A percentile compares a stretch with the other conserved stretches of the same genome.
Conservation (phyloP, 2,888 invertebrate genomes). For the Mylabris sibirica region DNA sequence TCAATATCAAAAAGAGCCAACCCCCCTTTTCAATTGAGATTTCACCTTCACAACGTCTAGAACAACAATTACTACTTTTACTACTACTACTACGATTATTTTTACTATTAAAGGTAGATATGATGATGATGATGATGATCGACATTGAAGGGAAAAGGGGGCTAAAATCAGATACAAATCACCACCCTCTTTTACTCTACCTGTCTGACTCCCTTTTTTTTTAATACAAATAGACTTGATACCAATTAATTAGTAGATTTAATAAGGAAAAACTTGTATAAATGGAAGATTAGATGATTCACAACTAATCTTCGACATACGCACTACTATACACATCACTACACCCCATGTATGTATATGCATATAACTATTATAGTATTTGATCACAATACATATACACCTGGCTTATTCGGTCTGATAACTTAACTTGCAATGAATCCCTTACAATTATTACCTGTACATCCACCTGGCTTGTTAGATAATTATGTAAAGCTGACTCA, state of each 20-base stretch:
- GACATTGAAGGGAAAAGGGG: neutral
- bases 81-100: neutral
- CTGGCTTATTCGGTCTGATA: slow-evolving; percentile 38
- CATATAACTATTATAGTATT: neutral
- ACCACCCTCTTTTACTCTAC: neutral
- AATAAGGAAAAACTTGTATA: neutral
- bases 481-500: slow-evolving; percentile 49
- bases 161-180: neutral
- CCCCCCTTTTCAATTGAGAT: slow-evolving; percentile 6
- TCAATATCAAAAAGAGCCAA: neutral
- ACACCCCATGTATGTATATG: neutral
- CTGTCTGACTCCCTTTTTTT: neutral
- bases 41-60: slow-evolving; percentile 8
- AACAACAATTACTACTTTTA: neutral
- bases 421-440: slow-evolving; percentile 33
- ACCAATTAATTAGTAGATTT: slow-evolving; percentile 5
- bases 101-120: neutral
- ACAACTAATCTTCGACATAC: slow-evolving; percentile 9
- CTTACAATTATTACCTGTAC: slow-evolving; percentile 45
- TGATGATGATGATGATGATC: neutral
- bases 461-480: slow-evolving; percentile 55
- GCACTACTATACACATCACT: slow-evolving; percentile 6
- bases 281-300: slow-evolving; percentile 2
- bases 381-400: slow-evolving; percentile 42
- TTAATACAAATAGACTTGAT: slow-evolving; percentile 1